These are phyloP conservation scores for Thecocarcelia acutangulata DNA, from an alignment of 2,888 invertebrate genomes.

Conservation along the genomic window DNA sequence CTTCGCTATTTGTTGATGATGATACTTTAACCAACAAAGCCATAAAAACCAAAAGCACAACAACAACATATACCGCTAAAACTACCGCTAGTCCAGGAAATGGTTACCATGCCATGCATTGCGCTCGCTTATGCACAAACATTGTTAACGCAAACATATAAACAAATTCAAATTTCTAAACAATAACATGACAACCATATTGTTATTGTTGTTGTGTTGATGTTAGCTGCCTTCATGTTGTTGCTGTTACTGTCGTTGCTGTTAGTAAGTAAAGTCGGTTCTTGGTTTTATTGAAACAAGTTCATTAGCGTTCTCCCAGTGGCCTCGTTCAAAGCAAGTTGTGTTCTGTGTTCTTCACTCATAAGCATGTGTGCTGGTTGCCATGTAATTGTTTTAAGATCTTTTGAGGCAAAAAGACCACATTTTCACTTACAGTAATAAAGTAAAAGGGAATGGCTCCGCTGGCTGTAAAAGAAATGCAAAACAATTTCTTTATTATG, in stretches of 20 bases:
- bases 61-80: slow-evolving; percentile 61
- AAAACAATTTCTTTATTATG: too few relatives aligned
- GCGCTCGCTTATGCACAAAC: slow-evolving; percentile 1
- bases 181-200: slow-evolving; percentile 32
- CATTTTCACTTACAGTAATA: slow-evolving; percentile 8
- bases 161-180: background rate
- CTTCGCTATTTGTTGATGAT: slow-evolving; percentile 9
- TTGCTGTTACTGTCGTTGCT: slow-evolving; percentile 9
- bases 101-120: slow-evolving; percentile 11
- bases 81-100: slow-evolving; percentile 33
- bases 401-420: slow-evolving; percentile 16
- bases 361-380: background rate
- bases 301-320: slow-evolving; percentile 65
- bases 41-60: slow-evolving; percentile 62
- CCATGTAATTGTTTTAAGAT: slow-evolving; percentile 35
- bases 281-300: slow-evolving; percentile 55
- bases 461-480: background rate
- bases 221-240: slow-evolving; percentile 8
- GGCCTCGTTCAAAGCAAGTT: slow-evolving; percentile 32
- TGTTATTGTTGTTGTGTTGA: slow-evolving; percentile 32
- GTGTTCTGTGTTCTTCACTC: background rate
- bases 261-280: slow-evolving; percentile 17
- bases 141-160: background rate
- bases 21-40: slow-evolving; percentile 59
- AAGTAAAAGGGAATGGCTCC: background rate